Percentiles rank a stretch among this genome's conserved stretches.
phyloP scores from a whole-genome alignment of 2,888 invertebrate species.

The Agriotes lineatus region DNA sequence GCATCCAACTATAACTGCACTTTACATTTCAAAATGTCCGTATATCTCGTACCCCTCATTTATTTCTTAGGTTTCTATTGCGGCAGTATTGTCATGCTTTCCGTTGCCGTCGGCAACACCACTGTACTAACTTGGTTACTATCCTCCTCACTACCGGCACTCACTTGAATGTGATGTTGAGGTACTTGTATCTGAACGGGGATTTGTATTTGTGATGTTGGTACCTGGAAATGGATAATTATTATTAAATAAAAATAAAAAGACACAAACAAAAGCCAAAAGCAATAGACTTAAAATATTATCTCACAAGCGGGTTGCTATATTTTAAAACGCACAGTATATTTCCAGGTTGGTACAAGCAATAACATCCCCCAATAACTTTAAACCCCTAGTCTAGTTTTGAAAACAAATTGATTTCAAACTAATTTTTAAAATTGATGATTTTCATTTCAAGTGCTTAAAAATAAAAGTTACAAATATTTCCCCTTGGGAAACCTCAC shows the following conservation, averaged over 20 bases:
- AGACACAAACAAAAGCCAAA: not conserved
- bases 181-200: slow-evolving; percentile 78
- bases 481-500: too few relatives aligned
- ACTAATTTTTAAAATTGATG: too few relatives aligned
- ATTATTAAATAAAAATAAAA: not conserved
- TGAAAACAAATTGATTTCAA: too few relatives aligned
- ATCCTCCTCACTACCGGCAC: slow-evolving; percentile 60
- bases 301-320: not conserved
- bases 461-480: too few relatives aligned
- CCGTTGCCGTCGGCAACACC: slow-evolving; percentile 69
- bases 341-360: not conserved
- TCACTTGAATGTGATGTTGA: slow-evolving; percentile 65
- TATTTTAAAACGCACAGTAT: too few relatives aligned
- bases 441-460: too few relatives aligned
- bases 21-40: slow-evolving; percentile 5
- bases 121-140: slow-evolving; percentile 65
- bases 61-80: slow-evolving; percentile 35
- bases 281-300: too few relatives aligned
- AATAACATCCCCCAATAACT: too few relatives aligned
- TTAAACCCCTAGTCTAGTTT: too few relatives aligned
- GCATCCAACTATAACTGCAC: slow-evolving; percentile 24
- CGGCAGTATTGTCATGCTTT: slow-evolving; percentile 58
- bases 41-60: too few relatives aligned
- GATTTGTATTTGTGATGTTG: slow-evolving; percentile 73
- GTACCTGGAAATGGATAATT: slow-evolving; percentile 65